phyloP scores from a whole-genome alignment of 2,888 invertebrate genomes.

The Leptopilina myrica region DNA sequence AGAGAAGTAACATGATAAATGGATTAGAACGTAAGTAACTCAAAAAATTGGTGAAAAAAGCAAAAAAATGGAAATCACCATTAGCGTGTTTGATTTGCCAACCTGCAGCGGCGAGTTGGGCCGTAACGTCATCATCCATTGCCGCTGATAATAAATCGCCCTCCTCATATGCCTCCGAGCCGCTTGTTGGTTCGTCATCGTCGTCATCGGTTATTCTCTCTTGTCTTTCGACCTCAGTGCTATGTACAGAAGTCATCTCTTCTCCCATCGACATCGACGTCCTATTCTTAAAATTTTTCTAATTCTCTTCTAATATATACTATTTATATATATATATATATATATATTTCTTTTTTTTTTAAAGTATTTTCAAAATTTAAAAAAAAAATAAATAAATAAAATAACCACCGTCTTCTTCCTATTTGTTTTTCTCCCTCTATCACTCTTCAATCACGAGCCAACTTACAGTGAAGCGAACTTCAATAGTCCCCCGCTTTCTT shows the following conservation, averaged over 20 bases:
- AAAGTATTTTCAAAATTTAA: neutral
- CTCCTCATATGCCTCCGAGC: slow-evolving; percentile 87
- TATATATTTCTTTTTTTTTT: no score
- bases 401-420: no score
- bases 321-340: no score
- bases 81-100: slow-evolving; percentile 78
- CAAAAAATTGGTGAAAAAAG: slow-evolving; percentile 67
- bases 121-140: slow-evolving; percentile 95
- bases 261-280: slow-evolving; percentile 47
- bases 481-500: slow-evolving; percentile 34
- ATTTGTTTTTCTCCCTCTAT: slow-evolving; percentile 33
- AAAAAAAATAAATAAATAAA: no score
- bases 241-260: slow-evolving; percentile 71
- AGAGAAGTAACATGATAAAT: slow-evolving; percentile 51
- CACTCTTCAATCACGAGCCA: slow-evolving; percentile 31
- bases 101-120: slow-evolving; percentile 97
- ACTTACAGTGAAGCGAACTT: slow-evolving; percentile 39
- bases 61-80: slow-evolving; percentile 77
- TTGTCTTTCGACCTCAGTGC: slow-evolving; percentile 70
- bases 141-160: slow-evolving; percentile 90
- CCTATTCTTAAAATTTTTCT: no score
- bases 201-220: slow-evolving; percentile 83
- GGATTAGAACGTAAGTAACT: slow-evolving; percentile 62
- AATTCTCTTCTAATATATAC: no score
- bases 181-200: slow-evolving; percentile 88